phyloP scores from a whole-genome alignment of 2,888 invertebrate genomes.

The Sarcophaga variegata region DNA sequence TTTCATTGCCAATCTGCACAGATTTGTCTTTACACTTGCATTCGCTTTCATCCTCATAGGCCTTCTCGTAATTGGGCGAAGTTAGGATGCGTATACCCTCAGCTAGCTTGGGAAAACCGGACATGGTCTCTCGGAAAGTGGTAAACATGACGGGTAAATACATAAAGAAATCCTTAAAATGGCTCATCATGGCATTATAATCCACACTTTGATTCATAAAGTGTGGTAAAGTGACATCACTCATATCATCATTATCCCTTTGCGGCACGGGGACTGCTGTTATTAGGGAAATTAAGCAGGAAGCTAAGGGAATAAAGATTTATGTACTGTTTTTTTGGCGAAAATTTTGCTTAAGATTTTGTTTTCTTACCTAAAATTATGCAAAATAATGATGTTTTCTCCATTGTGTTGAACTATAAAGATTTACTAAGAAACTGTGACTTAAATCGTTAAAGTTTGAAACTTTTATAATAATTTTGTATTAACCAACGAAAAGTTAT shows the following conservation, averaged over 20 bases:
- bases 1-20: slow-evolving; percentile 71
- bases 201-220: slow-evolving; percentile 71
- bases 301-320: neutral
- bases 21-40: slow-evolving; percentile 74
- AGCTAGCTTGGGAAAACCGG: slow-evolving; percentile 78
- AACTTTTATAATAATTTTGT: slow-evolving; percentile 56
- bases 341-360: neutral
- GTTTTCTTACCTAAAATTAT: slow-evolving; percentile 45
- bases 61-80: slow-evolving; percentile 69
- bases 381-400: slow-evolving; percentile 45
- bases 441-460: neutral
- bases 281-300: slow-evolving; percentile 40
- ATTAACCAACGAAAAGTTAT: neutral
- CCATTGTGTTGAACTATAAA: slow-evolving; percentile 71
- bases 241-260: slow-evolving; percentile 15
- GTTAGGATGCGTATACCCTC: slow-evolving; percentile 77
- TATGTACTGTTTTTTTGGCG: neutral
- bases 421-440: slow-evolving; percentile 25
- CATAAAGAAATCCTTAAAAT: slow-evolving; percentile 80
- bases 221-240: slow-evolving; percentile 21
- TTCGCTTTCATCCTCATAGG: slow-evolving; percentile 73
- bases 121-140: slow-evolving; percentile 78
- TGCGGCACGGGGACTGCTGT: slow-evolving; percentile 44
- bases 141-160: slow-evolving; percentile 80
- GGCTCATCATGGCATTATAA: slow-evolving; percentile 77